Percentiles rank a stretch among this genome's conserved stretches.
Evolutionary conservation across 2,797 vertebrate species (phyloP).

Genomic region (Streptopelia turtur): DNA sequence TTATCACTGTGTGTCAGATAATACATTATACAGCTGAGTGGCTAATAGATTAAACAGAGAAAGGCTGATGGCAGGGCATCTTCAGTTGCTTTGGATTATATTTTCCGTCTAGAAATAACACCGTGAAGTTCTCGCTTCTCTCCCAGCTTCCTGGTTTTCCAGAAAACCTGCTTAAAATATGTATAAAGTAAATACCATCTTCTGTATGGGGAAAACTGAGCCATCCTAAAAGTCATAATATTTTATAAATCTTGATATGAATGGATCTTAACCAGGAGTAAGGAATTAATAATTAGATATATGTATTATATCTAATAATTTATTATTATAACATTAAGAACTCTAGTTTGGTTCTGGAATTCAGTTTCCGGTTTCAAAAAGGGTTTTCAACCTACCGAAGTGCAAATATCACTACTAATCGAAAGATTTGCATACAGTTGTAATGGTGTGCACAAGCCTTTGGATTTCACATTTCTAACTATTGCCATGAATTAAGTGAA

Average conservation of each 20-base stretch:
- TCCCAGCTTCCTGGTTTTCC: neutral
- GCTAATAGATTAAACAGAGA: conserved; percentile 56
- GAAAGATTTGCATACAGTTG: neutral
- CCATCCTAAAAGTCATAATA: neutral
- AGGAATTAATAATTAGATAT: neutral
- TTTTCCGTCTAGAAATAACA: neutral
- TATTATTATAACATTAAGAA: neutral
- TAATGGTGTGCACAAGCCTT: neutral
- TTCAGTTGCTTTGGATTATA: neutral
- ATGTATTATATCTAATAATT: neutral
- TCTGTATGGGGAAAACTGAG: neutral
- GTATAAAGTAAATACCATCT: neutral
- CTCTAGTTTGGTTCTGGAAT: neutral
- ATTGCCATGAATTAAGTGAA: neutral
- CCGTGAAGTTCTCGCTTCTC: neutral
- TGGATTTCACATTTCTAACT: neutral
- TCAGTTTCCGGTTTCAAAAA: neutral
- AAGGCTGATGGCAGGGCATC: conserved; percentile 20
- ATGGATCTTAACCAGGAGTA: neutral
- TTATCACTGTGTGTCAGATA: conserved; percentile 52
- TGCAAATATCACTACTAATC: neutral
- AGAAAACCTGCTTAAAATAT: neutral
- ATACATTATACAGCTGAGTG: conserved; percentile 53
- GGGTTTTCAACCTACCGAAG: neutral
- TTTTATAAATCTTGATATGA: neutral